Evolutionary conservation across 2,888 invertebrate genomes (phyloP).

Genomic region (Agelastica alni): DNA sequence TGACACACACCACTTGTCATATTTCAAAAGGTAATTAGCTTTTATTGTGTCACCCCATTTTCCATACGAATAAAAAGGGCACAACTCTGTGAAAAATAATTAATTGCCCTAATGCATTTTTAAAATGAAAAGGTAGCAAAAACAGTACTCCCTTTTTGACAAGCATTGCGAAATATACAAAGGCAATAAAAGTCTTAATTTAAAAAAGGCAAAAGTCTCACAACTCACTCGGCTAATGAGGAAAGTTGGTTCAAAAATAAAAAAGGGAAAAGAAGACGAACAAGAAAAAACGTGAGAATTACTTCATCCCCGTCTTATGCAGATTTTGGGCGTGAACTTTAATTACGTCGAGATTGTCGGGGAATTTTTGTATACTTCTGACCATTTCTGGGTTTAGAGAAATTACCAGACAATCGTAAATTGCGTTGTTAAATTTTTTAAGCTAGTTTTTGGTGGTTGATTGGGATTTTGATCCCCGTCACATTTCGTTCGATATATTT

Average conservation of each 20-base stretch:
- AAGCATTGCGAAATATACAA: slow-evolving; percentile 20
- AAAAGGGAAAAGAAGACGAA: slow-evolving; percentile 2
- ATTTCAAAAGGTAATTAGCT: too few species aligned
- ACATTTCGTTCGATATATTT: background rate
- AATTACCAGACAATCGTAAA: slow-evolving; percentile 5
- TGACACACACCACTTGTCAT: too few species aligned
- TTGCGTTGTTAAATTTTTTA: slow-evolving; percentile 1
- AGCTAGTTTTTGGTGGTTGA: background rate
- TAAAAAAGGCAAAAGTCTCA: slow-evolving; percentile 33
- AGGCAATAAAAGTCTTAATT: slow-evolving; percentile 38
- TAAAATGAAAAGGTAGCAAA: slow-evolving; percentile 9
- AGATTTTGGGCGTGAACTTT: slow-evolving; percentile 39
- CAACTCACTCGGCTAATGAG: slow-evolving; percentile 36
- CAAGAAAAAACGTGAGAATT: slow-evolving; percentile 38
- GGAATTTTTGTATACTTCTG: slow-evolving; percentile 20
- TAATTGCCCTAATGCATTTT: slow-evolving; percentile 14
- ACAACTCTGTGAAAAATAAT: slow-evolving; percentile 6
- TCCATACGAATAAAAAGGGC: too few species aligned
- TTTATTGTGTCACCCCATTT: too few species aligned
- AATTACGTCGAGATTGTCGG: slow-evolving; percentile 34
- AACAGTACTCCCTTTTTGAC: slow-evolving; percentile 1
- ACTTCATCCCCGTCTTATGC: slow-evolving; percentile 37
- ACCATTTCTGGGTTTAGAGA: slow-evolving; percentile 10
- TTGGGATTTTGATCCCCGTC: background rate
- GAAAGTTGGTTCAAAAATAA: slow-evolving; percentile 34